Conservation (phyloP, 2,113 vertebrate genomes). For the Alosa alosa region DNA sequence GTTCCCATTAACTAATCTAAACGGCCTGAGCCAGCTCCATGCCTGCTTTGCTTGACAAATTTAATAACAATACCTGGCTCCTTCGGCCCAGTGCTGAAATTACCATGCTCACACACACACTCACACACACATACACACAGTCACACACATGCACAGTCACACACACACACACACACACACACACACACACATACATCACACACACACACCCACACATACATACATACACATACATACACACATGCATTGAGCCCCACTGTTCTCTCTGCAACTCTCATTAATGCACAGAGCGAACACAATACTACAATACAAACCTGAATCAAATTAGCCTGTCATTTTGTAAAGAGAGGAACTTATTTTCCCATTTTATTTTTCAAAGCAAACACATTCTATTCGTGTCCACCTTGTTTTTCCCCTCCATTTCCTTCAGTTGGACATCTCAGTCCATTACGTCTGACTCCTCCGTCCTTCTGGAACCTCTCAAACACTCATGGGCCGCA, state of each 20-base stretch:
- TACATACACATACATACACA: background rate
- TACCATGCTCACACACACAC: background rate
- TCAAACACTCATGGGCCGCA: background rate
- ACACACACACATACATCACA: background rate
- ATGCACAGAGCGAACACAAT: slow-evolving; percentile 24
- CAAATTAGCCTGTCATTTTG: slow-evolving; percentile 18
- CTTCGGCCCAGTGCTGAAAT: slow-evolving; percentile 8
- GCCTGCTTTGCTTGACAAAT: slow-evolving; percentile 21
- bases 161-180: too few relatives aligned
- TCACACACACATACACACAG: background rate
- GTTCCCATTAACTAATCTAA: slow-evolving; percentile 50
- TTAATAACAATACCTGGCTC: slow-evolving; percentile 33
- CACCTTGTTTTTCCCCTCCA: background rate
- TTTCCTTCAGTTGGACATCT: background rate
- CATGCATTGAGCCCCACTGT: background rate
- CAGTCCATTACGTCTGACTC: background rate
- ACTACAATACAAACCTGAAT: slow-evolving; percentile 19
- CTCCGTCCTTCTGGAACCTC: background rate
- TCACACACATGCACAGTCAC: too few relatives aligned
- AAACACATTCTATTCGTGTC: background rate
- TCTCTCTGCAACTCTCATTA: slow-evolving; percentile 22
- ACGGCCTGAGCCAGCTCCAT: slow-evolving; percentile 34
- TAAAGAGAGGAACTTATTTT: background rate
- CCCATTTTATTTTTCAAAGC: background rate
- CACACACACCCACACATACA: background rate